Conservation (phyloP, 1,140 invertebrate genomes). For the Drosophila kepulauana region DNA sequence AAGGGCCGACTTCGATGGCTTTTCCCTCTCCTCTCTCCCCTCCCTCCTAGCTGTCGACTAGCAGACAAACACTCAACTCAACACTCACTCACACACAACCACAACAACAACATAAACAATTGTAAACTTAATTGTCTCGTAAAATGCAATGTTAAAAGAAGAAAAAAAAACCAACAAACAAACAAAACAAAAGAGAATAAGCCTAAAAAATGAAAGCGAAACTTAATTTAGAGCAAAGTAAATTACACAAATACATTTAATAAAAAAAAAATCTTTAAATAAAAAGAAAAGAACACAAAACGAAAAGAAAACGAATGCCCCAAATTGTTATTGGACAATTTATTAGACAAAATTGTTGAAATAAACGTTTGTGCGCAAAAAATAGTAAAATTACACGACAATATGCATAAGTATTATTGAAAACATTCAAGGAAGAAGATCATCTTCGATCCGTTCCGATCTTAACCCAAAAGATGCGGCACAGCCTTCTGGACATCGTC, state of each 20-base stretch:
- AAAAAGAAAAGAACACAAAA: slow-evolving; percentile 43
- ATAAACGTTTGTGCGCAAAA: slow-evolving; percentile 62
- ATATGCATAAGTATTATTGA: slow-evolving; percentile 19
- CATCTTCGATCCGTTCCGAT: background rate
- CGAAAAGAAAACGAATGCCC: slow-evolving; percentile 38
- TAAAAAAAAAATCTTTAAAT: slow-evolving; percentile 65
- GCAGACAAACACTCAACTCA: slow-evolving; percentile 53
- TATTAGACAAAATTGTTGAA: slow-evolving; percentile 52
- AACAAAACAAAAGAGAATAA: slow-evolving; percentile 15
- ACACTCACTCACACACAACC: slow-evolving; percentile 41
- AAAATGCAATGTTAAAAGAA: slow-evolving; percentile 60
- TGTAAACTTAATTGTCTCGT: slow-evolving; percentile 58
- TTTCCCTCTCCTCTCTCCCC: background rate
- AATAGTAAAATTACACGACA: slow-evolving; percentile 32
- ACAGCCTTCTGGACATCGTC: slow-evolving; percentile 75
- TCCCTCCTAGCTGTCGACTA: slow-evolving; percentile 1
- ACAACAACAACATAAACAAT: slow-evolving; percentile 45
- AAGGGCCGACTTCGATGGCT: too few relatives aligned
- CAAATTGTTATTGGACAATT: slow-evolving; percentile 62
- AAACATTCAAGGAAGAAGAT: slow-evolving; percentile 2
- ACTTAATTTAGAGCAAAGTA: slow-evolving; percentile 75
- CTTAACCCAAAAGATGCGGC: slow-evolving; percentile 71
- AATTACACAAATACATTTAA: slow-evolving; percentile 81
- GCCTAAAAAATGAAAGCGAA: slow-evolving; percentile 46
- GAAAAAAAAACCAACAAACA: too few relatives aligned